Evolutionary conservation across 2,888 invertebrate species (phyloP), one percentile per base, ranked within the genome.

Genomic region (Monoplex corrugatus): DNA sequence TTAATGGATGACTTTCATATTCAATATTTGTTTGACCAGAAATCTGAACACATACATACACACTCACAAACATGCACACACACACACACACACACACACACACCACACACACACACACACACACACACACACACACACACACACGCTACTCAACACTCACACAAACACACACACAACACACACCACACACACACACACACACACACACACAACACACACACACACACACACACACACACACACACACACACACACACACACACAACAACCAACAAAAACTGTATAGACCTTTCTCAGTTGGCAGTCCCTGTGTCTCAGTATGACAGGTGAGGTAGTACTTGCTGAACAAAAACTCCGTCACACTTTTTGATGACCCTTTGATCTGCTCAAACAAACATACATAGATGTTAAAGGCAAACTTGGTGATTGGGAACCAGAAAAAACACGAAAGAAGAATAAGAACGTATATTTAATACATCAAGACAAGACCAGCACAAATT

Each of bases 341-440:
- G 91, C 93, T 94, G 93, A 95, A 95, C 75, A 95, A 92, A 89
- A 95, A 92, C 10, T 94, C 95, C 43, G 93, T 94, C 84, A 95
- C 88, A 8, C 83, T 90, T 40, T 93, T 94, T 10, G 89, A 86
- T 6, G 90, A 85, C 10, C 94, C 94, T 90, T 93, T 94, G 43
- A 95, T 91, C 95, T 95, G 93, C 35, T 90, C 90, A 19, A 89
- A 38, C 92, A 80, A 45, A 43, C 38, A 44, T n/a, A 43, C 23
- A 38, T 8, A 84, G 13, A 86, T 28, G 23, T 45, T 10, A 44
- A 83, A n/a, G n/a, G n/a, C n/a, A n/a, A n/a, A n/a, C n/a, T n/a
- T n/a, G n/a, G n/a, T n/a, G n/a, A n/a, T n/a, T n/a, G n/a, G n/a
- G n/a, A n/a, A n/a, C n/a, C n/a, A n/a, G n/a, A n/a, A n/a, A n/a